These are phyloP conservation scores for Phataginus tetradactyla DNA, from an alignment of 2,797 vertebrate species.

Conservation along the genomic window DNA sequence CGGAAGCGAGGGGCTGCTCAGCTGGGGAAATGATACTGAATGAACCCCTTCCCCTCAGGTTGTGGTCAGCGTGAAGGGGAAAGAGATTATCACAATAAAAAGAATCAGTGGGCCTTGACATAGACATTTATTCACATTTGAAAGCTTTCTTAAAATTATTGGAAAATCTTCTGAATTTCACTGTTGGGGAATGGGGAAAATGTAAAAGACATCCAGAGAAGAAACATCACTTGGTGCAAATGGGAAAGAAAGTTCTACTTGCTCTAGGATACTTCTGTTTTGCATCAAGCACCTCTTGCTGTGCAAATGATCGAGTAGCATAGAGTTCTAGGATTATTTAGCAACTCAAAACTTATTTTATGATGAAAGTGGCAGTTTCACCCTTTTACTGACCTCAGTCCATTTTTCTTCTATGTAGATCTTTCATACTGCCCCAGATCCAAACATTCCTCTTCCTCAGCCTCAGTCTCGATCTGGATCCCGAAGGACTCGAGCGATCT, in stretches of 20 bases:
- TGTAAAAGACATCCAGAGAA: not conserved
- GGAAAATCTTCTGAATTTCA: not conserved
- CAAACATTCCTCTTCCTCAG: constrained; percentile 94
- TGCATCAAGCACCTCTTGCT: not conserved
- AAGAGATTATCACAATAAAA: not conserved
- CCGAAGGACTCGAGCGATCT: constrained; percentile 94
- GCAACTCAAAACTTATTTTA: not conserved
- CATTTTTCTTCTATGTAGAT: constrained; percentile 87
- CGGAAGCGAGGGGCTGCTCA: not conserved
- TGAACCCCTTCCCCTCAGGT: not conserved
- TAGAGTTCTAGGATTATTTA: not conserved
- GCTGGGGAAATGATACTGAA: too few species aligned
- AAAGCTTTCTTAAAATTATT: not conserved
- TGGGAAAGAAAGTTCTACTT: not conserved
- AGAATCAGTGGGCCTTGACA: not conserved
- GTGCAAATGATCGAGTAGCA: not conserved
- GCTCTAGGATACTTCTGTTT: not conserved
- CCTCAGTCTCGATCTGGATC: constrained; percentile 92
- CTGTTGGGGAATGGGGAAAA: not conserved
- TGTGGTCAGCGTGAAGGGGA: not conserved
- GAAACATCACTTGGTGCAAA: not conserved
- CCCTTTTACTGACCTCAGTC: not conserved
- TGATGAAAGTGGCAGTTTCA: not conserved
- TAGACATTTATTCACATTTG: not conserved
- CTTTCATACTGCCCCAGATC: constrained; percentile 95